phyloP scores from a whole-genome alignment of 2,797 vertebrate genomes.

The Channallabes apus region DNA sequence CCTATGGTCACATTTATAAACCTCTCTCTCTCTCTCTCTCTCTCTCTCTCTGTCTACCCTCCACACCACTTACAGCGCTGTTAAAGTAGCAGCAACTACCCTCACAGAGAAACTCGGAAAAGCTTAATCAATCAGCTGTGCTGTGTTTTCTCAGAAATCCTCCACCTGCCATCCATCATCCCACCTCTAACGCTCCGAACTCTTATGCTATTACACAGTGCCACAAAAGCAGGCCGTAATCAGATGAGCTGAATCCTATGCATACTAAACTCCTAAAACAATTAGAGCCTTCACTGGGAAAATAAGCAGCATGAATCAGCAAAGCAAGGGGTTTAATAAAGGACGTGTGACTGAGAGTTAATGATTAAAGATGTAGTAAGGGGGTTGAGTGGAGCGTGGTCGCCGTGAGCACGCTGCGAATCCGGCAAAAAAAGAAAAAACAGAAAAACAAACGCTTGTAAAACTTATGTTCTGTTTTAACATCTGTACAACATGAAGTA shows the following conservation, averaged over 20 bases:
- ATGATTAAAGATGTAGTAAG: constrained; percentile 53
- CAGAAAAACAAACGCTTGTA: not conserved
- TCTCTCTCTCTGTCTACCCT: constrained; percentile 42
- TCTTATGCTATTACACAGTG: constrained; percentile 61
- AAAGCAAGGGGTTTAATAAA: constrained; percentile 58
- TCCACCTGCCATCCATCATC: constrained; percentile 72
- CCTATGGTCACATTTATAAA: constrained; percentile 70
- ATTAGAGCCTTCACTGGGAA: constrained; percentile 45
- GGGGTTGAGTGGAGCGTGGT: not conserved
- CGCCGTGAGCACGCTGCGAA: not conserved
- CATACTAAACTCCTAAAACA: constrained; percentile 56
- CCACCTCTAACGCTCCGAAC: constrained; percentile 49
- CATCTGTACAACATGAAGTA: not conserved
- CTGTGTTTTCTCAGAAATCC: constrained; percentile 72
- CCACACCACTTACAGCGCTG: constrained; percentile 66
- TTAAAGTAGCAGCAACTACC: constrained; percentile 75
- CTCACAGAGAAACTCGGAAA: constrained; percentile 60
- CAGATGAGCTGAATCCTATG: constrained; percentile 61
- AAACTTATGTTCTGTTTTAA: not conserved
- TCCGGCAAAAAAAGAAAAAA: no score
- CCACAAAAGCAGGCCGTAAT: constrained; percentile 67
- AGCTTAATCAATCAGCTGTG: constrained; percentile 75
- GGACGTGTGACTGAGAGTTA: constrained; percentile 61
- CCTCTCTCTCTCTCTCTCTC: constrained; percentile 40
- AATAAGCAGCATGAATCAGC: constrained; percentile 63